Evolutionary conservation across 2,113 vertebrate genomes (phyloP).

Genomic region (Perccottus glenii): DNA sequence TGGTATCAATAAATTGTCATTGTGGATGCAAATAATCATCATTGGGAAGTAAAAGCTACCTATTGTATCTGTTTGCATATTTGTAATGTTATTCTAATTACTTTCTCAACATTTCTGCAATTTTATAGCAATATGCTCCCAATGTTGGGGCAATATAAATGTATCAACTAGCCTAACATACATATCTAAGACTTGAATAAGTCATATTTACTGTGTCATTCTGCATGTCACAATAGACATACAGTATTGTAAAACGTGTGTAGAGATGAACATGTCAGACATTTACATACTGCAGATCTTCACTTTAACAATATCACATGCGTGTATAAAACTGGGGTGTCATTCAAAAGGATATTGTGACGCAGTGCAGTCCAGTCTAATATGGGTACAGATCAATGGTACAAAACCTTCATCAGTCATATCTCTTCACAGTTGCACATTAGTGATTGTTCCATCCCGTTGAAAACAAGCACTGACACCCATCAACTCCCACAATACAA

Average conservation of each 20-base stretch:
- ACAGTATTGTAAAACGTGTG: constrained; percentile 71
- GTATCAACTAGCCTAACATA: constrained; percentile 77
- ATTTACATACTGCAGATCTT: constrained; percentile 68
- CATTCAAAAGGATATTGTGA: constrained; percentile 26
- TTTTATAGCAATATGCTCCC: constrained; percentile 80
- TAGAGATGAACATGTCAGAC: constrained; percentile 73
- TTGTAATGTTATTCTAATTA: constrained; percentile 76
- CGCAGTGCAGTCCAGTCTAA: constrained; percentile 56
- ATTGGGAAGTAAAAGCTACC: constrained; percentile 75
- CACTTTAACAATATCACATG: constrained; percentile 52
- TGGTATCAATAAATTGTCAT: constrained; percentile 75
- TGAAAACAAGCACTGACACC: constrained; percentile 61
- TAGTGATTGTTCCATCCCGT: constrained; percentile 63
- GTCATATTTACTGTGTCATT: constrained; percentile 80
- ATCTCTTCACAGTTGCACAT: constrained; percentile 67
- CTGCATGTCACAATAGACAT: constrained; percentile 79
- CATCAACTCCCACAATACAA: constrained; percentile 65
- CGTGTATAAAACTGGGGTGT: constrained; percentile 59
- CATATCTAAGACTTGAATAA: constrained; percentile 80
- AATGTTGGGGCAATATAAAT: constrained; percentile 66
- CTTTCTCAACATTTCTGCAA: constrained; percentile 74
- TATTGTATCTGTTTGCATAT: constrained; percentile 76
- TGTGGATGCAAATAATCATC: constrained; percentile 76
- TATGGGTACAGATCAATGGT: constrained; percentile 48
- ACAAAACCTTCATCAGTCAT: constrained; percentile 49